Percentiles rank a stretch among this genome's conserved stretches.
Evolutionary conservation across 2,113 vertebrate species (phyloP).

Genomic region (Brachyistius frenatus): DNA sequence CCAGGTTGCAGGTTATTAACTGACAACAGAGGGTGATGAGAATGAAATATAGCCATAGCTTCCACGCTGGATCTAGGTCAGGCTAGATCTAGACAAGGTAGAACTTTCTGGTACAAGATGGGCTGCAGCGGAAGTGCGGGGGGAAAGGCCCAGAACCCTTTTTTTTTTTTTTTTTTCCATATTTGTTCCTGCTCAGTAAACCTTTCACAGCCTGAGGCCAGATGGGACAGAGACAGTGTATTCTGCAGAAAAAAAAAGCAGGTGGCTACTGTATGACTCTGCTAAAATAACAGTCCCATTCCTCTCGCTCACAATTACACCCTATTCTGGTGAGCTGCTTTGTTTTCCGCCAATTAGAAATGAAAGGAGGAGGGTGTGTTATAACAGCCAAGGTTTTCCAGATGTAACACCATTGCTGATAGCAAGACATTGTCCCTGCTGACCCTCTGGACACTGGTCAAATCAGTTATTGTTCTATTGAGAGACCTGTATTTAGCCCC

Average conservation of each 20-base stretch:
- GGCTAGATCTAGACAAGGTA: conserved; percentile 30
- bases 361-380: neutral
- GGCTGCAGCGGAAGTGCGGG: neutral
- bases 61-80: conserved; percentile 64
- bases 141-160: neutral
- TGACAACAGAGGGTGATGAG: conserved; percentile 61
- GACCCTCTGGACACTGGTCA: conserved; percentile 56
- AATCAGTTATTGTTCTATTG: conserved; percentile 36
- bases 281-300: conserved; percentile 27
- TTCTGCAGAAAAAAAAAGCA: conserved; percentile 53
- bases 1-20: conserved; percentile 67
- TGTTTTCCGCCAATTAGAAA: conserved; percentile 48
- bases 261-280: conserved; percentile 39
- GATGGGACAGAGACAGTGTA: conserved; percentile 54
- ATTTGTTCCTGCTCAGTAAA: conserved; percentile 37
- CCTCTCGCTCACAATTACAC: conserved; percentile 35
- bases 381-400: conserved; percentile 43
- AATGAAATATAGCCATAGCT: conserved; percentile 46
- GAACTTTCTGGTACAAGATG: conserved; percentile 14
- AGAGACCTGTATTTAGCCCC: neutral
- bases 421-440: conserved; percentile 42
- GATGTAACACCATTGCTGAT: conserved; percentile 38
- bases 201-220: conserved; percentile 36
- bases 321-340: conserved; percentile 32
- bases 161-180: conserved; percentile 22